Base-by-base conservation (phyloP, 2,113 vertebrate species). In the Theristicus caerulescens region DNA sequence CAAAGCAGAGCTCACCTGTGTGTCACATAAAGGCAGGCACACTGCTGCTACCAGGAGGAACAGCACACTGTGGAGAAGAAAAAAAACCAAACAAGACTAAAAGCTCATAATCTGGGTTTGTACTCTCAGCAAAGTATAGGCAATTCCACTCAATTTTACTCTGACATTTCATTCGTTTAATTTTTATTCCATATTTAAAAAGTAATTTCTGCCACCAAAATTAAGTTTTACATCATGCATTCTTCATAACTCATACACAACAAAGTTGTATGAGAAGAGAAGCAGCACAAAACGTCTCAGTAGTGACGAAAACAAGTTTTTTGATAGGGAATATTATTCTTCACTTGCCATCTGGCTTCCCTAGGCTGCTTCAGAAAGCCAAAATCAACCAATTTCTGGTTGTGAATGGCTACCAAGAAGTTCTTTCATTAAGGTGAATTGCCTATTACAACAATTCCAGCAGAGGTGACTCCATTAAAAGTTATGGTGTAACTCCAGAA, bases 11-110 rank as follows among this genome's bases (percentile, higher is more conserved):
- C 97, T 97, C 97, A 99, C 99, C 99, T 99, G 98, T 31, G 97
- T 94, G 86, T 99, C 99, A n/a, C 80, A 98, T 18, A 98, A 87
- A 78, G 98, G 98, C 70, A 99, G 99, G 95, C 96, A 98, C 57
- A 96, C 96, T 42, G 99, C 98, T 29, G 99, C 98, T 31, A 98
- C 73, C 96, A 99, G 95, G 85, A 99, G 96, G 73, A 99, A 89
- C 80, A 97, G 96, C 15, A 98, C 52, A 83, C 99, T 99, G 96
- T 59, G 46, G 59, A 93, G 57, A 94, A 82, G 19, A 58, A 59
- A 92, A 49, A 67, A 17, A 11, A 7, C 3, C 21, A 51, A 8
- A 4, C 7, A 62, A 64, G n/a, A 55, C 46, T 24, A 78, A 82
- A 89, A 76, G 20, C 10, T 86, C 5, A 1, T 27, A 62, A 65